A percentile compares a stretch with the other conserved stretches of the same genome.
Evolutionary conservation across 1,140 invertebrate species (phyloP).

Genomic region (Lordiphosa mommai): DNA sequence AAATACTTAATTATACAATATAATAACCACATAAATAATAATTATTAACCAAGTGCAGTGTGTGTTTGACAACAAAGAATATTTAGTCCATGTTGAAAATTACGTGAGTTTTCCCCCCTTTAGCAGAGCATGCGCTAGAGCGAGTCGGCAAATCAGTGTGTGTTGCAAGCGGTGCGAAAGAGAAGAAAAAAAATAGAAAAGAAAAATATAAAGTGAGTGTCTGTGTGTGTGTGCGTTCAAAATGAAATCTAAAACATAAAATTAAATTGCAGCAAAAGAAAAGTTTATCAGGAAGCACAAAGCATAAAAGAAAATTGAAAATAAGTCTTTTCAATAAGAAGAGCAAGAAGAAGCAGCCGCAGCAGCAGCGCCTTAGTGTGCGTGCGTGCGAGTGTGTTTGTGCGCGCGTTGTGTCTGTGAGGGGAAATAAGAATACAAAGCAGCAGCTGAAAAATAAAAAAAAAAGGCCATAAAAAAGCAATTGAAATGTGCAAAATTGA

Average conservation of each 20-base stretch:
- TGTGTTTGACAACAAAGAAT: conserved; percentile 7
- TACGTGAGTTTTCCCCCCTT: conserved; percentile 50
- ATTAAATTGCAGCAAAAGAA: conserved; percentile 11
- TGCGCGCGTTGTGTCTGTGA: conserved; percentile 23
- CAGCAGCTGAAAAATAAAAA: conserved; percentile 44
- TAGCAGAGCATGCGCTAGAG: conserved; percentile 52
- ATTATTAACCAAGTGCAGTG: conserved; percentile 30
- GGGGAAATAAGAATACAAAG: conserved; percentile 31
- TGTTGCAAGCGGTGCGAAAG: conserved; percentile 34
- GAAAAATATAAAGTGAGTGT: conserved; percentile 45
- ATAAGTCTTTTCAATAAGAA: conserved; percentile 17
- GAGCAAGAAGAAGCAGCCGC: conserved; percentile 23
- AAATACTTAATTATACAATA: conserved; percentile 57
- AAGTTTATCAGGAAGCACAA: conserved; percentile 3
- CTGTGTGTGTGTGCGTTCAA: conserved; percentile 17
- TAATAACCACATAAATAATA: conserved; percentile 12
- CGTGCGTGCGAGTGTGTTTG: conserved; percentile 19
- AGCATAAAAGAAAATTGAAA: conserved; percentile 10
- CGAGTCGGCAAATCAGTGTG: conserved; percentile 60
- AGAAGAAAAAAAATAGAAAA: conserved; percentile 28
- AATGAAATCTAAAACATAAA: conserved; percentile 31
- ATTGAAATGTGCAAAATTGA: conserved; percentile 22
- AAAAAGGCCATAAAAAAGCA: conserved; percentile 15
- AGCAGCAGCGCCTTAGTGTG: conserved; percentile 13
- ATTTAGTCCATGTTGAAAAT: conserved; percentile 23